Evolutionary conservation across 2,888 invertebrate genomes (phyloP).

Genomic region (Bombyx huttoni): DNA sequence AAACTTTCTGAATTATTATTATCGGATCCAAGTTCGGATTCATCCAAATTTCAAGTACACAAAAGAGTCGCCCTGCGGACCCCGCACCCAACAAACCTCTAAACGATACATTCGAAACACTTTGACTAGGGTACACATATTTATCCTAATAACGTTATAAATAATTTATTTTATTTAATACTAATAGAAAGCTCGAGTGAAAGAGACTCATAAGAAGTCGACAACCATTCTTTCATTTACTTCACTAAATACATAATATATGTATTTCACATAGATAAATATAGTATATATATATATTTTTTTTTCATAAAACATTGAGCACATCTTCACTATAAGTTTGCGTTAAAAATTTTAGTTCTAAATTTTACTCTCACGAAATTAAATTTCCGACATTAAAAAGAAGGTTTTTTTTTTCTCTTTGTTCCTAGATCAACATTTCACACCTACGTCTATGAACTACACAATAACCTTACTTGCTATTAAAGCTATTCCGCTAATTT

Average conservation of each 20-base stretch:
- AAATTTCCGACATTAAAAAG: neutral
- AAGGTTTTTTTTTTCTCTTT: neutral
- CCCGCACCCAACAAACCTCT: no score
- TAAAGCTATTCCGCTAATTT: constrained; percentile 65
- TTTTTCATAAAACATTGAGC: constrained; percentile 34
- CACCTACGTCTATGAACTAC: constrained; percentile 18
- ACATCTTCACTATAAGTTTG: constrained; percentile 10
- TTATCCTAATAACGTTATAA: neutral
- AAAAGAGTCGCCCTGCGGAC: no score
- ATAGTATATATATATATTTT: neutral
- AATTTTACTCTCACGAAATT: no score
- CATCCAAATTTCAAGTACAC: no score
- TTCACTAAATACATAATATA: constrained; percentile 13
- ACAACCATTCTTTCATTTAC: constrained; percentile 51
- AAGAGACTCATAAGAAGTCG: constrained; percentile 58
- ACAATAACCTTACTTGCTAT: constrained; percentile 40
- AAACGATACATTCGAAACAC: neutral
- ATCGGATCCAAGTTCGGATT: no score
- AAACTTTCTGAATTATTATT: no score
- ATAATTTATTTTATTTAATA: constrained; percentile 15
- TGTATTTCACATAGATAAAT: neutral
- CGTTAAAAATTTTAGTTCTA: no score
- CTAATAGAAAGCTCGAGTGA: constrained; percentile 67
- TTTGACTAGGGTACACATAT: neutral
- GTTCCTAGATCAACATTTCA: constrained; percentile 7